Evolutionary conservation across 1,140 invertebrate genomes (phyloP).

Genomic region (Zaprionus capensis): DNA sequence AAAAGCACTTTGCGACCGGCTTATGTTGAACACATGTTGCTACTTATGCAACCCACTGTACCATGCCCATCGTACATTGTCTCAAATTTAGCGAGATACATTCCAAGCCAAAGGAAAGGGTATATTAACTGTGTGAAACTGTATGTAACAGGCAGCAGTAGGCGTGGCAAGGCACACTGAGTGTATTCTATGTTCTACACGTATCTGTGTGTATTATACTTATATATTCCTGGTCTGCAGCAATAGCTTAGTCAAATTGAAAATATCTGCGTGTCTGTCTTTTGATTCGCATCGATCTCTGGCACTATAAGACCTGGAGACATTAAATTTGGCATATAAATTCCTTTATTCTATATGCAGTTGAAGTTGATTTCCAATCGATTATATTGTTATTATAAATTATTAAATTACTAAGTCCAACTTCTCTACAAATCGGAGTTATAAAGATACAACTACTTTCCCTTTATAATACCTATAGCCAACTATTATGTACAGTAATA

Average conservation of each 20-base stretch:
- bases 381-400: too few species aligned
- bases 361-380: background rate
- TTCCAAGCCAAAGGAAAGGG: background rate
- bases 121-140: background rate
- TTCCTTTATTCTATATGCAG: background rate
- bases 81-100: background rate
- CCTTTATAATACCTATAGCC: too few species aligned
- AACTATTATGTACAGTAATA: too few species aligned
- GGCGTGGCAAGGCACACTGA: background rate
- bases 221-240: too few species aligned
- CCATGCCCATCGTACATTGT: background rate
- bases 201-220: too few species aligned
- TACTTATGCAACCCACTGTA: constrained; percentile 6
- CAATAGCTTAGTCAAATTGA: too few species aligned
- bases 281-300: background rate
- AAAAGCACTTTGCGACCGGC: constrained; percentile 31
- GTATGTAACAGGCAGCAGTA: background rate
- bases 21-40: constrained; percentile 28
- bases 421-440: too few species aligned
- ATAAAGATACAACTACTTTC: too few species aligned
- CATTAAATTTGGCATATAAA: background rate
- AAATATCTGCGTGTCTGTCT: too few species aligned
- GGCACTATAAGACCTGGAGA: background rate
- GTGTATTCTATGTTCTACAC: background rate
- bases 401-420: too few species aligned